These are phyloP conservation scores for Andrena marginata DNA, from an alignment of 2,888 invertebrate species.

Conservation along the genomic window DNA sequence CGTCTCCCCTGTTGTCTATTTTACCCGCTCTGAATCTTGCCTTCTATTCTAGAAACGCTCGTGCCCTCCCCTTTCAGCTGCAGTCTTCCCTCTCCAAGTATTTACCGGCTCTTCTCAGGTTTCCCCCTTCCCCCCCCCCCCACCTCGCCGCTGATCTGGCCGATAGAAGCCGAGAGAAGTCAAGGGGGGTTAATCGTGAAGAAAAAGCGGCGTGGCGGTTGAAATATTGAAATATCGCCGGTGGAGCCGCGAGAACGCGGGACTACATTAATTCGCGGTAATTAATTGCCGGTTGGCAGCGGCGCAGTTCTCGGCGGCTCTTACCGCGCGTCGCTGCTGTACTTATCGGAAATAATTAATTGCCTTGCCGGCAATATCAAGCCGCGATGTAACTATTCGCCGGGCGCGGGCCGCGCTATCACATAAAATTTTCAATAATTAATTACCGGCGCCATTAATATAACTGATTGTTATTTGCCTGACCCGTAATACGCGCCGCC, in stretches of 20 bases:
- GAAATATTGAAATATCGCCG: constrained; percentile 58
- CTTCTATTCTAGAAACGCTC: neutral
- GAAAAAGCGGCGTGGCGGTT: constrained; percentile 37
- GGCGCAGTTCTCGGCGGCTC: constrained; percentile 55
- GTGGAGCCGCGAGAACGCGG: constrained; percentile 41
- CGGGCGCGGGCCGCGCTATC: constrained; percentile 24
- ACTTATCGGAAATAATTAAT: constrained; percentile 73
- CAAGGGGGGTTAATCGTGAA: constrained; percentile 38
- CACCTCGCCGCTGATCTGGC: neutral
- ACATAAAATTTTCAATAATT: constrained; percentile 65
- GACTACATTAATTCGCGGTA: constrained; percentile 68
- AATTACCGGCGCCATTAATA: constrained; percentile 57
- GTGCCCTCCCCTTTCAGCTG: neutral
- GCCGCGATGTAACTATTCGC: constrained; percentile 59
- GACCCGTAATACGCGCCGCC: constrained; percentile 10
- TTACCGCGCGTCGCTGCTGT: constrained; percentile 44
- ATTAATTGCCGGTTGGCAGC: constrained; percentile 65
- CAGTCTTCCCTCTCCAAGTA: neutral
- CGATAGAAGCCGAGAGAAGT: constrained; percentile 5
- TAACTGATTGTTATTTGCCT: constrained; percentile 42
- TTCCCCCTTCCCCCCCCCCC: neutral
- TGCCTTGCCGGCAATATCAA: constrained; percentile 59
- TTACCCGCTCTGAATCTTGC: neutral
- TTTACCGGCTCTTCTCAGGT: neutral
- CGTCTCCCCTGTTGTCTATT: constrained; percentile 5